Percentiles rank a stretch among this genome's conserved stretches.
Conservation (phyloP, 2,888 invertebrate species). For the Ernsta delagoae region DNA sequence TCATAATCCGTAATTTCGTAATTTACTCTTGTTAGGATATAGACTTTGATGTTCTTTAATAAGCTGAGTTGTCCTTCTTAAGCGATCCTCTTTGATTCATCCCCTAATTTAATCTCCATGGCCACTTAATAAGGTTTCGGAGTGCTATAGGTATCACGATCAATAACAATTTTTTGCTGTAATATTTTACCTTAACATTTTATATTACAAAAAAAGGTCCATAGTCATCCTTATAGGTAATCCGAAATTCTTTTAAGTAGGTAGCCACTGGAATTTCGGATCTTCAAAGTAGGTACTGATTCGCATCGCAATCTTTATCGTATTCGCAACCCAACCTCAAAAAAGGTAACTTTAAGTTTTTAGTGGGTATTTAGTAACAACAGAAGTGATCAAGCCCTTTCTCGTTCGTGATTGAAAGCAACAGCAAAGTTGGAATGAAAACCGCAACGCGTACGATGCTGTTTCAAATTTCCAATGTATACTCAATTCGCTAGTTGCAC, state of each 20-base stretch:
- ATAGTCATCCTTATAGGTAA: too few species aligned
- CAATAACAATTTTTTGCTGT: background rate
- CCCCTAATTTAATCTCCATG: constrained; percentile 14
- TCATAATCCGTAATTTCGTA: background rate
- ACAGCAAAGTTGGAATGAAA: background rate
- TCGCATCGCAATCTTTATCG: too few species aligned
- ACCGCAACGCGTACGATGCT: background rate
- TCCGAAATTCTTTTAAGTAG: too few species aligned
- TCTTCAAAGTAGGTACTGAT: too few species aligned
- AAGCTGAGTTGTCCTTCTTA: constrained; percentile 14
- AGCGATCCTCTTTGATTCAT: constrained; percentile 6
- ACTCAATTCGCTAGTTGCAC: background rate
- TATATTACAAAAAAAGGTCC: too few species aligned
- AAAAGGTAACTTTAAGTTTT: too few species aligned
- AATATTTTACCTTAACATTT: background rate
- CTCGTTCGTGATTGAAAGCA: background rate
- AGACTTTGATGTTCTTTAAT: background rate
- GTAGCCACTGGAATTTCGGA: too few species aligned
- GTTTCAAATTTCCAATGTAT: background rate
- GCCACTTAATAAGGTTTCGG: constrained; percentile 8
- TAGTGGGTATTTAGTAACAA: background rate
- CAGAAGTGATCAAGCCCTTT: background rate
- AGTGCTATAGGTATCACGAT: background rate
- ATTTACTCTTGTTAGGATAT: background rate
- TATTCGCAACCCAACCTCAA: too few species aligned